Base-by-base conservation (phyloP, 1,140 invertebrate species). In the Temnothorax curvispinosus region DNA sequence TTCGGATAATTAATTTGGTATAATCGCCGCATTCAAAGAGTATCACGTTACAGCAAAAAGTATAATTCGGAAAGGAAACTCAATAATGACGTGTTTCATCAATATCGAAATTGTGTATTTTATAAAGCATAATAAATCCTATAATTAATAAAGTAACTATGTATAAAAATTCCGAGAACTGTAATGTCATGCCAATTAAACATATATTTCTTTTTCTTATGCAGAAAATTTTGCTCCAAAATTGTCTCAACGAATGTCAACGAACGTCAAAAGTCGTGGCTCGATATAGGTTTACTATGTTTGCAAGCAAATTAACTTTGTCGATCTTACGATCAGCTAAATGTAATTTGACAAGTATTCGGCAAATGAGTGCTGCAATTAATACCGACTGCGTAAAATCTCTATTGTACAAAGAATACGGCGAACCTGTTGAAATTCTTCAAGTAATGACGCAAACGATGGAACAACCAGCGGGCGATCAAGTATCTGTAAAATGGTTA, bases 401-500 rank as follows among this genome's bases (percentile, higher is more conserved):
- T 35, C 89, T 95, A 11, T 0, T 92, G 0, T 98, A 97, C 89
- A 94, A 95, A 67, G 96, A 98, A 93, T 98, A 97, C 93, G 98
- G 98, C 38, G 97, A 98, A 92, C 98, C 98, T 44, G 87, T 96
- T 7, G 96, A 97, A 93, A 97, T 98, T 76, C 94, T 98, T 11
- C 95, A 97, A 87, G 94, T 96, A 86, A 96, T 95, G 76, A 93
- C 95, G 15, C 92, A 92, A 2, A 89, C 94, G 2, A 76, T 97
- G 35, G 91, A 95, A 35, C 91, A 95, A 62, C 96, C 96, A n/a
- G 94, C 95, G 75, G 90, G 91, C 21, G 95, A 96, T 88, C 95
- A 97, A 92, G 97, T 97, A 4, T 91, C 98, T 21, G 96, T 99
- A 0, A 97, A 98, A 95, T 98, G 99, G 97, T 89, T 99, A 54